Base-by-base conservation (phyloP, 2,797 vertebrate genomes). In the Rallus crepitans region DNA sequence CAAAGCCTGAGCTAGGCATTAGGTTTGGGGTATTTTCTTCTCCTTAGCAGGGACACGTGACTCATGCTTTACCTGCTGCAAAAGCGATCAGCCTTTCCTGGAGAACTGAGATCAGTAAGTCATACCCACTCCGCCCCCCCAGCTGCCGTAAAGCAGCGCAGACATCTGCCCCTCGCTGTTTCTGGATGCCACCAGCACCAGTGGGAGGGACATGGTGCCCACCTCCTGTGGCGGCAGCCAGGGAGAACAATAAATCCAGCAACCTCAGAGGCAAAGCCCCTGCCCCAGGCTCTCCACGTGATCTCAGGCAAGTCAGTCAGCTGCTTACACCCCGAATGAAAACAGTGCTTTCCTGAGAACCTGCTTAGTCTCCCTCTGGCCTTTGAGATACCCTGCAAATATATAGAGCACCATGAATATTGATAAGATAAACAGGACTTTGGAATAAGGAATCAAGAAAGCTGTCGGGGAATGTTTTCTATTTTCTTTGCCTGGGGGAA, bases 151-250 rank as follows among this genome's bases (percentile, higher is more conserved):
- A 76, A 57, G 9, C 55, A 3, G 2, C 0, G 0, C 0, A 4
- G 39, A 33, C 15, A 7, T 14, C 65, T 88, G 72, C 31, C 61
- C 47, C 79, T 75, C 3, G 1, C 40, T 40, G 12, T 55, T 89
- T 48, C 47, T 76, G 66, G 61, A 75, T 59, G 35, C 17, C 42
- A 61, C 53, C 28, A 40, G 56, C 4, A 2, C 12, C 20, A 48
- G 39, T 1, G 1, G 56, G 35, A 85, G 28, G 42, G 30, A 56
- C 39, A 14, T 3, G 1, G 0, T 23, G 37, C 33, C 0, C 0
- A 85, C 33, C n/a, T 66, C 59, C 80, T 28, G 24, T 0, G 7
- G 40, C 27, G n/a, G 55, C 60, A 72, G 37, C 31, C 73, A 48
- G 63, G n/a, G 42, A 56, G 13, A 87, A 66, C 9, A 68, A 60